These are phyloP conservation scores for Xanthia togata DNA, from an alignment of 2,888 invertebrate species.

Conservation along the genomic window DNA sequence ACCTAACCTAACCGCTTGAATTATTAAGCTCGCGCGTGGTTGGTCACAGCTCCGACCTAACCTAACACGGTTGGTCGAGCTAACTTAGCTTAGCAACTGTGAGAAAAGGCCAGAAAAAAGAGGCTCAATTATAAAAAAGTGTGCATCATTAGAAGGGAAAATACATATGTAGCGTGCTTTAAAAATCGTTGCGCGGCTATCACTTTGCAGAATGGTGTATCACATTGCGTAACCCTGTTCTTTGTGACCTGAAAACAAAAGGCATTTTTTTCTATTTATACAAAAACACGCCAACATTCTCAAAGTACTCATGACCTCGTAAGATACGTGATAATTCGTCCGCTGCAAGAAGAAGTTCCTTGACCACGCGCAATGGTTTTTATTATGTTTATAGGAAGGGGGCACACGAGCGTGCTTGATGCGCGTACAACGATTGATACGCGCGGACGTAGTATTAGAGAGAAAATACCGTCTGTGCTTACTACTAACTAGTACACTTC, in stretches of 20 bases:
- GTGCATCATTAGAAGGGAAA: neutral
- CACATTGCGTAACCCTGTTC: neutral
- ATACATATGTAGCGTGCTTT: neutral
- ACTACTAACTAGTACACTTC: too few species aligned
- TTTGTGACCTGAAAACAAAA: neutral
- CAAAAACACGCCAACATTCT: conserved; percentile 30
- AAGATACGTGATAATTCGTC: conserved; percentile 43
- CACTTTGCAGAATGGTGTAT: neutral
- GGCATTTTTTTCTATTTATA: conserved; percentile 5
- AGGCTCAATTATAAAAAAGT: neutral
- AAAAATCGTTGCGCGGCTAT: neutral
- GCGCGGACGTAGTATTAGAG: conserved; percentile 4
- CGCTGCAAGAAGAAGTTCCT: conserved; percentile 56
- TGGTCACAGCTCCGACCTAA: neutral
- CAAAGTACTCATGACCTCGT: conserved; percentile 40
- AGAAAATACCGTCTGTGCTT: neutral
- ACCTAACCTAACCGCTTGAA: neutral
- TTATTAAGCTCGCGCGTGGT: neutral
- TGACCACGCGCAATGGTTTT: conserved; percentile 58
- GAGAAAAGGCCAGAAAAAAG: neutral
- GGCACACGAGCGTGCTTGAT: conserved; percentile 48
- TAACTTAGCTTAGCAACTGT: neutral
- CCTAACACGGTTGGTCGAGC: neutral
- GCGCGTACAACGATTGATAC: conserved; percentile 47
- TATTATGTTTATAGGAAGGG: conserved; percentile 55